A percentile compares a stretch with the other conserved stretches of the same genome.
Conservation (phyloP, 2,797 vertebrate species). For the Eulemur albifrons region DNA sequence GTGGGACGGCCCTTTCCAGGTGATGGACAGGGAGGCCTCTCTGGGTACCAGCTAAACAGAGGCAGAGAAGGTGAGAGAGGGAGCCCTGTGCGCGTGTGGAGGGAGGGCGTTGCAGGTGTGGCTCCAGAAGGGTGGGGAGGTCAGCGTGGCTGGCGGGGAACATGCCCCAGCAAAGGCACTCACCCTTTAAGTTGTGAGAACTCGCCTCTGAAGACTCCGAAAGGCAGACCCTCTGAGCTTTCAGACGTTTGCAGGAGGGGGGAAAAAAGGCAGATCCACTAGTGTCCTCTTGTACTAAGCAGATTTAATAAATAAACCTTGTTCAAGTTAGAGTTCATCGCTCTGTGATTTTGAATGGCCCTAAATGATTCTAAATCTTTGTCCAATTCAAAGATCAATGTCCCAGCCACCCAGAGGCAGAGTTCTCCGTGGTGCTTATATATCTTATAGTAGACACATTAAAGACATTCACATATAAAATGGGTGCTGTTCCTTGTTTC, state of each 20-base stretch:
- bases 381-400: slow-evolving; percentile 55
- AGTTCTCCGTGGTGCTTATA: not conserved
- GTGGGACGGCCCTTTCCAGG: not conserved
- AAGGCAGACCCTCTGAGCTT: not conserved
- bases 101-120: not conserved
- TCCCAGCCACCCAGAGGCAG: slow-evolving; percentile 16
- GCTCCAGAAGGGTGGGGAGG: not conserved
- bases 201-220: not conserved
- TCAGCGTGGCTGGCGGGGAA: not conserved
- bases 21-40: not conserved
- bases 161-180: not conserved
- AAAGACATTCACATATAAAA: not conserved
- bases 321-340: slow-evolving; percentile 29
- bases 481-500: not conserved
- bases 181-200: not conserved
- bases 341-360: slow-evolving; percentile 50
- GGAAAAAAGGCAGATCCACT: not conserved
- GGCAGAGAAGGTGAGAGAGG: not conserved
- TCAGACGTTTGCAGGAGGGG: not conserved
- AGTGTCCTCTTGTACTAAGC: not conserved
- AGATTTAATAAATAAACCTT: not conserved
- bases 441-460: not conserved
- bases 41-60: not conserved
- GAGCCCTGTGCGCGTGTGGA: not conserved
- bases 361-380: slow-evolving; percentile 53